Percentiles rank a stretch among this genome's conserved stretches.
These are phyloP conservation scores for Epizoanthus rinbou DNA, from an alignment of 92 coral and sea anemone species.

Conservation along the genomic window DNA sequence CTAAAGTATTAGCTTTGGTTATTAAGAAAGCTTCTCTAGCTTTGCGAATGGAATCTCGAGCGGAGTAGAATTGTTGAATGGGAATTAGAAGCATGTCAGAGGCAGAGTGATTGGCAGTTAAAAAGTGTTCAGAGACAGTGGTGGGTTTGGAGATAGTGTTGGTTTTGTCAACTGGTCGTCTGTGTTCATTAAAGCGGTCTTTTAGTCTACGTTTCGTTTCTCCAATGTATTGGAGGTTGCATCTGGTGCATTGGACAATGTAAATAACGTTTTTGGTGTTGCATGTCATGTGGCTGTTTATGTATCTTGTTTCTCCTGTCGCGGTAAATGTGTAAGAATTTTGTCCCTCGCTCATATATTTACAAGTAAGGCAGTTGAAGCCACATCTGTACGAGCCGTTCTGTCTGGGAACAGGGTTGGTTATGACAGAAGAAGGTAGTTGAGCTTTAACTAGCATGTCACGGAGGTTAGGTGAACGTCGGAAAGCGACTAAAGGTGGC, in stretches of 20 bases:
- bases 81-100: constrained; percentile 42
- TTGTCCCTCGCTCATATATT: constrained; percentile 7
- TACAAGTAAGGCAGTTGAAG: constrained; percentile 1
- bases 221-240: constrained; percentile 36
- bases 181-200: constrained; percentile 40
- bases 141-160: constrained; percentile 22
- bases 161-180: constrained; percentile 27
- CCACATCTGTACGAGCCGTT: constrained; percentile 18
- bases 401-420: constrained; percentile 4
- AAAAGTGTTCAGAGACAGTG: constrained; percentile 30
- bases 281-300: constrained; percentile 32
- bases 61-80: not conserved
- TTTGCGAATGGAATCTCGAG: constrained; percentile 44
- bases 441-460: constrained; percentile 37
- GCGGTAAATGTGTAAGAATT: constrained; percentile 20
- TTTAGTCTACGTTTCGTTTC: constrained; percentile 32
- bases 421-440: constrained; percentile 18
- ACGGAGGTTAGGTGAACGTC: constrained; percentile 55
- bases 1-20: constrained; percentile 10
- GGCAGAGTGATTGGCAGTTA: constrained; percentile 34
- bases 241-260: constrained; percentile 26
- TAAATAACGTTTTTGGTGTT: constrained; percentile 18
- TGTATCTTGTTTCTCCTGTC: constrained; percentile 17
- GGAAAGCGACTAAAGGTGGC: constrained; percentile 52
- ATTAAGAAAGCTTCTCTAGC: constrained; percentile 40